A percentile compares a stretch with the other conserved stretches of the same genome.
Conservation (phyloP, 2,797 vertebrate genomes). For the Ctenopoma multispine region DNA sequence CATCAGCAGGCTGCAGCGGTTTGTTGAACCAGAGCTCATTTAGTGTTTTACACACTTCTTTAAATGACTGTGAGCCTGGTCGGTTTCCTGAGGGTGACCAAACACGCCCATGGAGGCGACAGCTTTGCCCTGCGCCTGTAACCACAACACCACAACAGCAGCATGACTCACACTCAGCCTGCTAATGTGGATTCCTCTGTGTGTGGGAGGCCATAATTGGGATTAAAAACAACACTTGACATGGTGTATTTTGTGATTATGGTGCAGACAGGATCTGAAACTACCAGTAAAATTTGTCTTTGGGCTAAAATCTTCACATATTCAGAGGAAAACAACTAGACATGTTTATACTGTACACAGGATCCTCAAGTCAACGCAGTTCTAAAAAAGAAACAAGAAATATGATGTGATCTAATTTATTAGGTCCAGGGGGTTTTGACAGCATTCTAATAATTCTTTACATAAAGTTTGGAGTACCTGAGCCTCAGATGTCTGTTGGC, state of each 20-base stretch:
- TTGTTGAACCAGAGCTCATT: conserved; percentile 68
- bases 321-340: conserved; percentile 5
- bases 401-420: too few relatives aligned
- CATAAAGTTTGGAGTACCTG: neutral
- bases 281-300: conserved; percentile 30
- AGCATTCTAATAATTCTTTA: too few relatives aligned
- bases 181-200: conserved; percentile 37
- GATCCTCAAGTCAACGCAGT: too few relatives aligned
- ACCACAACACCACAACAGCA: conserved; percentile 71
- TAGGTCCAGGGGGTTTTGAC: too few relatives aligned
- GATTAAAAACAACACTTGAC: conserved; percentile 60
- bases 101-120: conserved; percentile 75
- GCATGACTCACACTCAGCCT: conserved; percentile 50
- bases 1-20: conserved; percentile 55
- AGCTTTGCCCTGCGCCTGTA: conserved; percentile 62
- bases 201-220: conserved; percentile 38
- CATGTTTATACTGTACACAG: too few relatives aligned
- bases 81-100: conserved; percentile 64
- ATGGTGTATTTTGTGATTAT: conserved; percentile 42
- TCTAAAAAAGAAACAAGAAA: too few relatives aligned
- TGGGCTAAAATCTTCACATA: conserved; percentile 17
- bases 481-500: conserved; percentile 13
- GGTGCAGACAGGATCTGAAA: conserved; percentile 46
- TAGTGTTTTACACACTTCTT: conserved; percentile 78
- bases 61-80: conserved; percentile 68